phyloP scores from a whole-genome alignment of 2,113 vertebrate genomes.

The Cololabis saira region DNA sequence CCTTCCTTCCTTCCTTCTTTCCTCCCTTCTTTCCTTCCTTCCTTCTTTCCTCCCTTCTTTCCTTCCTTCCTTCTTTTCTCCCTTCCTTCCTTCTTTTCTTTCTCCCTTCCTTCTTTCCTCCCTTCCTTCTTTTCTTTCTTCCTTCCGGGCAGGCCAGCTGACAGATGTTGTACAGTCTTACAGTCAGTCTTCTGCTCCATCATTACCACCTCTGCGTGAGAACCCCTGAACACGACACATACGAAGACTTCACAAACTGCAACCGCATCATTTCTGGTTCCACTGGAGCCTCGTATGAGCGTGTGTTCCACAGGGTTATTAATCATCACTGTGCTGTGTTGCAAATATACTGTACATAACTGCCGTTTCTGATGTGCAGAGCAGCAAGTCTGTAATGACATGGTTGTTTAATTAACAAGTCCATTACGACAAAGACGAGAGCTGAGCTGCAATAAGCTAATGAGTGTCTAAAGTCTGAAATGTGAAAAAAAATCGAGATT shows the following conservation, averaged over 20 bases:
- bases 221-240: not conserved
- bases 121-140: too few relatives aligned
- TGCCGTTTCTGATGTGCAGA: conserved; percentile 28
- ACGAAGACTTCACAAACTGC: conserved; percentile 12
- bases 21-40: too few relatives aligned
- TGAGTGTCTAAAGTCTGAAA: not conserved
- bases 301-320: conserved; percentile 45
- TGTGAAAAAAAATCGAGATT: not conserved
- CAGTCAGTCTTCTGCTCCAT: too few relatives aligned
- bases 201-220: not conserved
- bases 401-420: conserved; percentile 22
- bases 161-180: too few relatives aligned
- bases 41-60: too few relatives aligned
- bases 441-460: too few relatives aligned
- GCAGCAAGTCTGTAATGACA: not conserved
- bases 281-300: conserved; percentile 2
- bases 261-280: conserved; percentile 19
- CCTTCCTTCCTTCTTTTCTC: too few relatives aligned
- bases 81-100: too few relatives aligned
- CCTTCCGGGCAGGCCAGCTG: too few relatives aligned
- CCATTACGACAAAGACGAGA: not conserved
- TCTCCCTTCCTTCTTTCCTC: too few relatives aligned
- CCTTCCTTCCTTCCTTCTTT: too few relatives aligned
- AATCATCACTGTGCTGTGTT: conserved; percentile 28
- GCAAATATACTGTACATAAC: conserved; percentile 12